These are phyloP conservation scores for Druon quercuslanigerum DNA, from an alignment of 1,140 invertebrate species.

Conservation along the genomic window DNA sequence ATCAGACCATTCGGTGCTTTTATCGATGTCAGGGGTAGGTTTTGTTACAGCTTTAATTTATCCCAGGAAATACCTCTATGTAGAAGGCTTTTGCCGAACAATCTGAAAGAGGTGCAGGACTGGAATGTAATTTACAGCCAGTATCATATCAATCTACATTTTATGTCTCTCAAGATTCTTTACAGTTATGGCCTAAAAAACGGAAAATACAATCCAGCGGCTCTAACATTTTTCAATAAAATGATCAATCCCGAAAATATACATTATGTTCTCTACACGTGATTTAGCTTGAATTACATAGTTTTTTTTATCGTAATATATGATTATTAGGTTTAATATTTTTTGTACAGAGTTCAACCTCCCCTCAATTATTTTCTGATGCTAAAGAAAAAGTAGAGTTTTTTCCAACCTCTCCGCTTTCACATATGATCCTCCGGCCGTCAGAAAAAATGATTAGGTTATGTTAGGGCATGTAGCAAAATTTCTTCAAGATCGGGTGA, in stretches of 20 bases:
- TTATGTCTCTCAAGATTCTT: background rate
- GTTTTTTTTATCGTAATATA: too few species aligned
- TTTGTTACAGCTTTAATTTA: slow-evolving; percentile 57
- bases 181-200: background rate
- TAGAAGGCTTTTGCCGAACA: slow-evolving; percentile 41
- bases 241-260: too few species aligned
- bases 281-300: too few species aligned
- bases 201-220: background rate
- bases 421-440: background rate
- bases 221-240: too few species aligned
- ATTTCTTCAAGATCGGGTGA: slow-evolving; percentile 16
- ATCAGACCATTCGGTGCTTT: slow-evolving; percentile 20
- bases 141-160: background rate
- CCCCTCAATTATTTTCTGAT: too few species aligned
- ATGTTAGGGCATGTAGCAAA: slow-evolving; percentile 3
- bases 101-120: background rate
- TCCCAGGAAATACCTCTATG: slow-evolving; percentile 45
- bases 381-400: too few species aligned
- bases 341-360: too few species aligned
- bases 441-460: slow-evolving; percentile 37
- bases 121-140: slow-evolving; percentile 53
- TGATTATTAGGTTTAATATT: too few species aligned
- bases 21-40: slow-evolving; percentile 37
- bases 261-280: too few species aligned
- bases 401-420: background rate